Base-by-base conservation (phyloP, 2,797 vertebrate species). In the Falco naumanni region DNA sequence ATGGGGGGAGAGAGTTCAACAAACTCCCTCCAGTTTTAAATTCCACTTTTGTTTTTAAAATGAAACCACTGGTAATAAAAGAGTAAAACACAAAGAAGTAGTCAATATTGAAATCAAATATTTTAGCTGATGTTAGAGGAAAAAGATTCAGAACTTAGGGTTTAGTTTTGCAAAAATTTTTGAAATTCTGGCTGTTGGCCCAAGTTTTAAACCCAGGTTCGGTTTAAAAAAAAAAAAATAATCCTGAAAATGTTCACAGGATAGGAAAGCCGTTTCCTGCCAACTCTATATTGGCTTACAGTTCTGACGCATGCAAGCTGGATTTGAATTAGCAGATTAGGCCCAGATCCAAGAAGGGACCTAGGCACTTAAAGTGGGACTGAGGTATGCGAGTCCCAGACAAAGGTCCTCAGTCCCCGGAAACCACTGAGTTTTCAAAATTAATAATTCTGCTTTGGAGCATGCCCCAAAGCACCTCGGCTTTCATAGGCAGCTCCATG, bases 281-380 rank as follows among this genome's bases (percentile, higher is more conserved):
- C 96, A 97, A 86, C 96, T 96, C 96, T 96, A 97, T 97, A 97
- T 97, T 96, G 94, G 94, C 89, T 95, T 97, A 94, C 92, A 93
- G 92, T 94, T 95, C 88, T 94, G 95, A 91, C 94, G 94, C 92
- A 94, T 89, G 78, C 93, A 96, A 95, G 69, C 90, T 92, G 88
- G 91, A 95, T 96, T 88, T 96, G 93, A 97, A 95, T 94, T 95
- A 95, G 90, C 78, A 96, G 92, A 96, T 97, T 96, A 96, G 92
- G 96, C 91, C 82, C 87, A 88, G 65, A 78, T 96, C 96, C 96
- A 97, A 93, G 88, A 95, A 89, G 83, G 84, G 96, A 96, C 96
- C 91, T 69, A 95, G 95, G 92, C 95, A 95, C 95, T 95, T 95
- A 91, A 86, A 97, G 79, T 78, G 72, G 84, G 89, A 91, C 94